These are phyloP conservation scores for Dynastes hyllus DNA, from an alignment of 2,888 invertebrate species.

Conservation along the genomic window DNA sequence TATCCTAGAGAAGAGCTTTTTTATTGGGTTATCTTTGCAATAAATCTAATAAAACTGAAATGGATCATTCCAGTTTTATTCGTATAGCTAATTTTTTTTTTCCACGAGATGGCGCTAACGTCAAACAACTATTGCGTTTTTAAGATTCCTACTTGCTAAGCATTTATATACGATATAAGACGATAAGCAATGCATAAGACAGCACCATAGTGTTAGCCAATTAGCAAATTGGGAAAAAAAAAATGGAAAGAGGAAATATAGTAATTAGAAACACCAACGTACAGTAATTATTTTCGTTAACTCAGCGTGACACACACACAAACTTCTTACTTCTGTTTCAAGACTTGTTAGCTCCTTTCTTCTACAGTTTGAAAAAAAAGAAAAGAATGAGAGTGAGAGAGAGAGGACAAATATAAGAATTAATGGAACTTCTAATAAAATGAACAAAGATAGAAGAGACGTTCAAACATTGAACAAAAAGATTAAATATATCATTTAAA, in stretches of 20 bases:
- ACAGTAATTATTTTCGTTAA: slow-evolving; percentile 11
- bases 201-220: background rate
- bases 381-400: slow-evolving; percentile 17
- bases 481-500: background rate
- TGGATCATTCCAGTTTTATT: too few species aligned
- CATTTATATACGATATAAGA: too few species aligned
- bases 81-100: too few species aligned
- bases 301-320: slow-evolving; percentile 51
- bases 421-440: too few species aligned
- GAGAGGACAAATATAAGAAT: background rate
- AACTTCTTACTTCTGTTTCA: slow-evolving; percentile 61
- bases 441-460: background rate
- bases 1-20: too few species aligned
- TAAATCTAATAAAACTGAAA: too few species aligned
- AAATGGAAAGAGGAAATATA: background rate
- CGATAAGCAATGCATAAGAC: too few species aligned
- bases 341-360: slow-evolving; percentile 63
- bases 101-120: too few species aligned
- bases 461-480: slow-evolving; percentile 1
- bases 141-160: too few species aligned
- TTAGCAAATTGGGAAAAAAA: background rate
- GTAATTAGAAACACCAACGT: slow-evolving; percentile 1
- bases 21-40: too few species aligned
- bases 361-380: slow-evolving; percentile 57
- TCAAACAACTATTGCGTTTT: too few species aligned